These are phyloP conservation scores for Clarias batrachus DNA, from an alignment of 2,113 vertebrate species.

Conservation along the genomic window DNA sequence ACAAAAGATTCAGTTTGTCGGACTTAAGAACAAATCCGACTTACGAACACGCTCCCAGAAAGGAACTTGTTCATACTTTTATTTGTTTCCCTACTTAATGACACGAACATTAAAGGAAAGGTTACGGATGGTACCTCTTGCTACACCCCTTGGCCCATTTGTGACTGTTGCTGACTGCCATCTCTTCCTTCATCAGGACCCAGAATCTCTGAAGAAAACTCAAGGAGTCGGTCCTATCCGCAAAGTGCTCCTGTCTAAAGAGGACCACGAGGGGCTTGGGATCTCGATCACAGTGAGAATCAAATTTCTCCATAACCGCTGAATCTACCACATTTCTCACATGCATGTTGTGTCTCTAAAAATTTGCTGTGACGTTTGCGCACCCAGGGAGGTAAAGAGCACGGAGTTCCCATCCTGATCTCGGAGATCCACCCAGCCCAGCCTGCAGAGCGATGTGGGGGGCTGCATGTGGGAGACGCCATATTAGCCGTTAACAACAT, in stretches of 20 bases:
- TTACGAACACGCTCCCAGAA: too few relatives aligned
- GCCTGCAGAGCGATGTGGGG: conserved; percentile 92
- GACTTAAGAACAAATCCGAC: too few relatives aligned
- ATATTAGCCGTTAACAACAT: conserved; percentile 96
- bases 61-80: too few relatives aligned
- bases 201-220: conserved; percentile 93
- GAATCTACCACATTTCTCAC: background rate
- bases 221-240: conserved; percentile 97
- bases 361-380: background rate
- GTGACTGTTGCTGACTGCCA: background rate
- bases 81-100: background rate
- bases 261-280: conserved; percentile 96
- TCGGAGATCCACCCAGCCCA: conserved; percentile 95
- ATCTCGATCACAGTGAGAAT: conserved; percentile 95
- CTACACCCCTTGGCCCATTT: background rate
- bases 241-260: conserved; percentile 92
- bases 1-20: too few relatives aligned
- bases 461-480: conserved; percentile 94
- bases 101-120: background rate
- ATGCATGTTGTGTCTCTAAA: background rate
- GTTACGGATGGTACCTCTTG: background rate
- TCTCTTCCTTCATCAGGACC: conserved; percentile 73
- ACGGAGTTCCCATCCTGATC: conserved; percentile 95
- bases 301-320: background rate
- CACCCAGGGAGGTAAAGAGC: conserved; percentile 92